Evolutionary conservation across 1,140 invertebrate species (phyloP), one percentile per base, ranked within the genome.

Genomic region (Brachionus paranguensis): DNA sequence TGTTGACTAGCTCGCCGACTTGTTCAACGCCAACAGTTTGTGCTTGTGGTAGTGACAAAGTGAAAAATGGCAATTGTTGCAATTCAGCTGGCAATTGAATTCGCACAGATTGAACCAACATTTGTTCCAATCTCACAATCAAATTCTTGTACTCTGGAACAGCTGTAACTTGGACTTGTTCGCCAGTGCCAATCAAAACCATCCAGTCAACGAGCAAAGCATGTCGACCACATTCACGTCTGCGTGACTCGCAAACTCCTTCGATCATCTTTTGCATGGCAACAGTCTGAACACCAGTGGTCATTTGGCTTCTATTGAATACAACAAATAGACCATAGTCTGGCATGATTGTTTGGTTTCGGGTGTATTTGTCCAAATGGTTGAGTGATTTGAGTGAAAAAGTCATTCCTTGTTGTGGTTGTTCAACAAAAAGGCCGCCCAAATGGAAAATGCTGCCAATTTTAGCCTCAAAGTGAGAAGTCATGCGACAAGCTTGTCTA

Each of bases 271-370:
- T 27, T 76, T 76, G 65, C 12, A 29, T 27, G 0, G 27, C 11
- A 76, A n/a, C 72, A 74, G 33, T 74, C 7, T 43, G 14, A 74
- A 29, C 41, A 43, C 12, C 17, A 50, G 20, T 37, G 72, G 20
- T n/a, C 17, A 17, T n/a, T 17, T 24, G 33, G 27, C 37, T 45
- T 47, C 45, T 76, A 14, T 43, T 76, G 20, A 76, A 50, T 3
- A 50, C 72, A 76, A 76, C 72, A 76, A 76, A 76, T 24, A 76
- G 27, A 53, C 72, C 72, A 50, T 76, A 50, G 43, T 76, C 72
- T 76, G 72, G 72, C 72, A 76, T 76, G 27, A 76, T 33, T 50
- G 45, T 27, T 50, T 27, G 24, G 3, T 24, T 24, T 76, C 72
- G 27, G 17, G 72, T 76, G 12, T 27, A 76, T 29, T 50, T 76